Base-by-base conservation (phyloP, 2,888 invertebrate species). In the Drosophila recens region DNA sequence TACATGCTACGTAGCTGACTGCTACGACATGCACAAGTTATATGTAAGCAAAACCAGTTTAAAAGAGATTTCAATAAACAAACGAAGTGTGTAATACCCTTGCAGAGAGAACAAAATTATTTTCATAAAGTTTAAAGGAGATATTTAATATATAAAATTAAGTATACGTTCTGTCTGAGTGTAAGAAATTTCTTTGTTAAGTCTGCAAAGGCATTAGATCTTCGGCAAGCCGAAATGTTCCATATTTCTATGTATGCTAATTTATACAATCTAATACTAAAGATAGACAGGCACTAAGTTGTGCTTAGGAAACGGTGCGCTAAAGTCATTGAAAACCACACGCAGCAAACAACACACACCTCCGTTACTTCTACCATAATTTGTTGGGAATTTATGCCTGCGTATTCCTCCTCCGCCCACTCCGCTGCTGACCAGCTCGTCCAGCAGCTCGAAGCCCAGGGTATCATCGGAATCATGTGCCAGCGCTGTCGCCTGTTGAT, bases 321-420 rank as follows among this genome's bases (percentile, higher is more conserved):
- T 76, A 83, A 87, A 89, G 82, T 90, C 87, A 84, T 85, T 84
- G 78, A 89, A 91, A 90, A 91, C 83, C 85, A 90, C 90, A 91
- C 90, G 83, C 91, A 91, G 89, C 86, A 87, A 87, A 87, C 86
- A 92, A 91, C 91, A 91, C 90, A 91, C 91, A 91, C 91, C 91
- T 91, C 91, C 91, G 85, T 89, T 90, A 91, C 91, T 91, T 92
- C 92, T 93, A 93, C 93, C 93, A 92, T 92, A 91, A 90, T 92
- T 93, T 76, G 88, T 82, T 79, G 91, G 90, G 71, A 85, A 78
- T 81, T 91, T 92, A 71, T 90, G 87, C 79, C 91, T 91, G 77
- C 84, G 89, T 67, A 90, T 91, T 67, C 81, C 80, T 49, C 78
- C 63, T 4, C 57, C 49, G 4, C 57, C 49, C 4, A 65, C 27